phyloP scores from a whole-genome alignment of 1,140 invertebrate genomes.

The Chymomyza costata region DNA sequence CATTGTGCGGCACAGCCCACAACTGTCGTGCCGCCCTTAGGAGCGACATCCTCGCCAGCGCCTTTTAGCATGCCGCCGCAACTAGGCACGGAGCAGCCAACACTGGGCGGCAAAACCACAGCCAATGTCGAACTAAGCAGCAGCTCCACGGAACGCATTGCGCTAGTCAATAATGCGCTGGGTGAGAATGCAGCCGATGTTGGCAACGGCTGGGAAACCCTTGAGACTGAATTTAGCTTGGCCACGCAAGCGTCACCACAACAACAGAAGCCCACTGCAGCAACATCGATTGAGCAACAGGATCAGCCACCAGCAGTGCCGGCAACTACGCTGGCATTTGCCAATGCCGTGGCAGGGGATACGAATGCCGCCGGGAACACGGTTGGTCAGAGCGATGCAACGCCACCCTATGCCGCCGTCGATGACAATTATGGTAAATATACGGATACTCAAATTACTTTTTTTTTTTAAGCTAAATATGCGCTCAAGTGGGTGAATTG shows the following conservation, averaged over 20 bases:
- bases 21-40: constrained; percentile 20
- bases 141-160: constrained; percentile 21
- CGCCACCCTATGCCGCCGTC: constrained; percentile 67
- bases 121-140: background rate
- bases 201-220: constrained; percentile 50
- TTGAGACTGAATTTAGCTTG: constrained; percentile 61
- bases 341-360: constrained; percentile 57
- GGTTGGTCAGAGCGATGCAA: constrained; percentile 43
- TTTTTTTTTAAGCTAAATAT: no score
- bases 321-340: constrained; percentile 63
- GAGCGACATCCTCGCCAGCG: constrained; percentile 24
- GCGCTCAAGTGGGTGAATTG: no score
- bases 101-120: no score
- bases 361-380: constrained; percentile 28
- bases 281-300: constrained; percentile 70
- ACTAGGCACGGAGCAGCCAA: constrained; percentile 1
- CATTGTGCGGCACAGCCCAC: constrained; percentile 49
- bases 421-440: constrained; percentile 74
- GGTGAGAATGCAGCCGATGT: constrained; percentile 14
- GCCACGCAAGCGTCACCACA: constrained; percentile 22
- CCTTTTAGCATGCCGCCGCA: constrained; percentile 29
- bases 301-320: constrained; percentile 65
- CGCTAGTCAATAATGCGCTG: constrained; percentile 45
- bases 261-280: constrained; percentile 40
- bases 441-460: no score